Evolutionary conservation across 2,797 vertebrate species (phyloP), one percentile per base, ranked within the genome.

Genomic region (Natrix natrix): DNA sequence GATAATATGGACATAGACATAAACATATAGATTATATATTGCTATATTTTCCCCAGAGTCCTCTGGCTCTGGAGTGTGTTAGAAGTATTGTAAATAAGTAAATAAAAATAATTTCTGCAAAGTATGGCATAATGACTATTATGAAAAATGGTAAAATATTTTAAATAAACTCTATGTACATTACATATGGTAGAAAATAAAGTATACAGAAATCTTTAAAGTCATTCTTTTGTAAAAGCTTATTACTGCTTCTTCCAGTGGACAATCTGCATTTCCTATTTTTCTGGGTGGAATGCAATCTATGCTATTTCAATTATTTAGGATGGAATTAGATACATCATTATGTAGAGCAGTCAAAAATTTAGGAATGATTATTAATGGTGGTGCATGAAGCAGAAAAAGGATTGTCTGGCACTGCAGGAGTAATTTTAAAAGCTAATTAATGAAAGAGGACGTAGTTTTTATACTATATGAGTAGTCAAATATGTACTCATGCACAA

Each of bases 311-410:
- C 95, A 95, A 4, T 96, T 95, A 91, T 52, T 78, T 63, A 94
- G 78, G 56, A 94, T 95, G 90, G 96, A 97, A 97, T 96, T 28
- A 95, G 59, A 92, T 92, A 32, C n/a, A 90, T 94, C 93, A 87
- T 97, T 95, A 94, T 91, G 93, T 94, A 94, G 90, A 96, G 11
- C 88, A 95, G 86, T 11, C 52, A 95, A 93, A 95, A 90, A 88
- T 94, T 96, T 96, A 93, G 88, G 87, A 95, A 93, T 93, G 83
- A 88, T 96, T 96, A 96, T 97, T 96, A 94, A 96, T 94, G 92
- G 90, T 94, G 69, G 61, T 92, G 32, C 91, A 88, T 94, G 93
- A 94, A 94, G 93, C 93, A 96, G 93, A 96, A 96, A 94, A 94
- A 96, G 92, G 90, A 94, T 22, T 94, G 93, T 91, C 93, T 92